These are phyloP conservation scores for Orchesellides sinensis DNA, from an alignment of 2,888 invertebrate genomes.

Conservation along the genomic window DNA sequence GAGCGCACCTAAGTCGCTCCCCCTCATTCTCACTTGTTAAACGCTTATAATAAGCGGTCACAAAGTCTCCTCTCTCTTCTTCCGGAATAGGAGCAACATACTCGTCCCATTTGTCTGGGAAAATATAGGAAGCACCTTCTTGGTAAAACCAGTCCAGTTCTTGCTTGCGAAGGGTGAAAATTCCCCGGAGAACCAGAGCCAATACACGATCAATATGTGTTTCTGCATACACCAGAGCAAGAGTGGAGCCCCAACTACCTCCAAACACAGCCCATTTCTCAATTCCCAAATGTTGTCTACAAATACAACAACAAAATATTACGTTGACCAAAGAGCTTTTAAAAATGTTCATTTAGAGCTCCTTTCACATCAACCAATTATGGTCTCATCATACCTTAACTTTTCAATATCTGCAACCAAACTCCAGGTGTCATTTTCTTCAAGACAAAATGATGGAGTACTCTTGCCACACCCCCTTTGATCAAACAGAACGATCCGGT, in stretches of 20 bases:
- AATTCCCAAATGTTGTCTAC: slow-evolving; percentile 58
- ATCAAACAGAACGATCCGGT: slow-evolving; percentile 59
- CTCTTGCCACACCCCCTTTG: slow-evolving; percentile 63
- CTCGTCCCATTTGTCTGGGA: slow-evolving; percentile 63
- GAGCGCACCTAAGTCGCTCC: slow-evolving; percentile 42
- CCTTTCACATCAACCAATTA: too few species aligned
- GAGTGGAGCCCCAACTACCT: slow-evolving; percentile 65
- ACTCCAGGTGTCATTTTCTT: slow-evolving; percentile 67
- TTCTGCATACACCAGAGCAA: slow-evolving; percentile 57
- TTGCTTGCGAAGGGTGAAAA: slow-evolving; percentile 57
- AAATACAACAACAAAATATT: background rate
- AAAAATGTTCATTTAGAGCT: too few species aligned
- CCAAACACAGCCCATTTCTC: slow-evolving; percentile 63
- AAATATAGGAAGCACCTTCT: slow-evolving; percentile 60
- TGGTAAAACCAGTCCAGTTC: slow-evolving; percentile 67
- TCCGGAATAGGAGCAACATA: slow-evolving; percentile 63
- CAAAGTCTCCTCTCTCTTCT: slow-evolving; percentile 49
- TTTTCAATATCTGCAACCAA: slow-evolving; percentile 65
- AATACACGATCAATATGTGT: slow-evolving; percentile 56
- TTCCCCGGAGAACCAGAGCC: slow-evolving; percentile 60
- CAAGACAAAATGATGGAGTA: slow-evolving; percentile 59
- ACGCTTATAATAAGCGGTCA: slow-evolving; percentile 59
- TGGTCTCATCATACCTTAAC: slow-evolving; percentile 31
- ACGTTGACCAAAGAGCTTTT: too few species aligned
- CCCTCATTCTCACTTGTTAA: slow-evolving; percentile 50